Conservation (phyloP, 2,113 vertebrate species). For the Caranx ignobilis region DNA sequence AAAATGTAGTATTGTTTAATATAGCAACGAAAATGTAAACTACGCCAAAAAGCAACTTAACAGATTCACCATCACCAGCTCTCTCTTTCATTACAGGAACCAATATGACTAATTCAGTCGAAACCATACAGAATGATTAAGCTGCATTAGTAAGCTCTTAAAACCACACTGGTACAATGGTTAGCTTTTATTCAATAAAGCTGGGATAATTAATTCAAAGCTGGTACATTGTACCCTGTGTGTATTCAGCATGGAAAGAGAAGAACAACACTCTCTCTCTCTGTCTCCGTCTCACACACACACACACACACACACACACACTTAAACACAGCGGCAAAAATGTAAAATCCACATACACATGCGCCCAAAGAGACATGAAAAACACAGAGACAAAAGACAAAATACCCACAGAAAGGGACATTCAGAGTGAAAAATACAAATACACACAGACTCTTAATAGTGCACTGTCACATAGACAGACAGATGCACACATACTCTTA, state of each 20-base stretch:
- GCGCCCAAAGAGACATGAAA: not conserved
- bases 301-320: not conserved
- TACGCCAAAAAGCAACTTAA: not conserved
- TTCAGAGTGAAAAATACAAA: constrained; percentile 19
- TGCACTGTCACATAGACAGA: not conserved
- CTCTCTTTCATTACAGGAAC: constrained; percentile 27
- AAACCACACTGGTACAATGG: constrained; percentile 59
- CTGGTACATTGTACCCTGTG: constrained; percentile 30
- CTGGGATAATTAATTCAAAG: constrained; percentile 61
- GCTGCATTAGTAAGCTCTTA: constrained; percentile 59
- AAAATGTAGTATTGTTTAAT: not conserved
- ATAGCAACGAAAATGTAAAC: not conserved
- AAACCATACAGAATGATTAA: constrained; percentile 57
- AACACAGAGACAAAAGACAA: not conserved
- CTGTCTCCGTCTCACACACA: not conserved
- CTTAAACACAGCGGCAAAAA: constrained; percentile 8
- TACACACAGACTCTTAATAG: not conserved
- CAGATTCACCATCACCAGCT: not conserved
- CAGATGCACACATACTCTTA: constrained; percentile 20
- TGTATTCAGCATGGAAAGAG: constrained; percentile 36
- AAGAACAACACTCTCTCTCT: not conserved
- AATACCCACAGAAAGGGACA: not conserved
- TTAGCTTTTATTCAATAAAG: constrained; percentile 63
- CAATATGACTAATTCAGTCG: constrained; percentile 45
- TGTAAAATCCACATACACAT: not conserved